Conservation (phyloP, 2,888 invertebrate species). For the Antheraea yamamai region DNA sequence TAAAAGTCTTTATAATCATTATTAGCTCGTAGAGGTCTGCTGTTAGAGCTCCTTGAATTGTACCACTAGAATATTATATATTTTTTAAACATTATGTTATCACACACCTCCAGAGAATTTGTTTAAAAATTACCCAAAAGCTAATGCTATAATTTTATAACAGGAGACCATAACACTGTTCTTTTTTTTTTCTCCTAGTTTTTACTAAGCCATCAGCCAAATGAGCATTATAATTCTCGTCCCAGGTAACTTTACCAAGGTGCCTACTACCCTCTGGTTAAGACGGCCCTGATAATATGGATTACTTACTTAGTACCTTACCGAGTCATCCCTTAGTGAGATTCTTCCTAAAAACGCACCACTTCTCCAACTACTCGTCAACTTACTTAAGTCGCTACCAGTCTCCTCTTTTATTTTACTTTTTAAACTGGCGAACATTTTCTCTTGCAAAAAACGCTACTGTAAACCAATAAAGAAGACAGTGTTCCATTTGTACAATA, state of each 20-base stretch:
- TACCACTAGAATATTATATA: no score
- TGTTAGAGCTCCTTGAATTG: no score
- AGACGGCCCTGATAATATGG: background rate
- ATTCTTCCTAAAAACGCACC: constrained; percentile 78
- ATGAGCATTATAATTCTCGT: background rate
- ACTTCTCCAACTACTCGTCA: constrained; percentile 75
- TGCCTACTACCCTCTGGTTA: background rate
- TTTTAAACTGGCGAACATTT: constrained; percentile 93
- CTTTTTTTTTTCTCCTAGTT: no score
- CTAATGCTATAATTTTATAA: no score
- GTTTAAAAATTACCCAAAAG: no score
- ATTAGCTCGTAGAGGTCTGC: no score
- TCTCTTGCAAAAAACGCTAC: constrained; percentile 38
- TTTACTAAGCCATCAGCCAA: background rate
- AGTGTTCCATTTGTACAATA: constrained; percentile 39
- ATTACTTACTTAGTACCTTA: constrained; percentile 40
- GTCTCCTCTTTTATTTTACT: constrained; percentile 95
- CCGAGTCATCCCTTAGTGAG: constrained; percentile 75
- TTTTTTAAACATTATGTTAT: no score
- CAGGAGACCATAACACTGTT: no score
- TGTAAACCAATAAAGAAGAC: constrained; percentile 34
- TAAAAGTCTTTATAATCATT: no score
- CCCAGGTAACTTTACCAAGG: background rate
- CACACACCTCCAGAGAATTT: no score
- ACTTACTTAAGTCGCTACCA: constrained; percentile 87